Evolutionary conservation across 92 coral and sea anemone genomes (phyloP).

Genomic region (Isaurus tuberculatus): DNA sequence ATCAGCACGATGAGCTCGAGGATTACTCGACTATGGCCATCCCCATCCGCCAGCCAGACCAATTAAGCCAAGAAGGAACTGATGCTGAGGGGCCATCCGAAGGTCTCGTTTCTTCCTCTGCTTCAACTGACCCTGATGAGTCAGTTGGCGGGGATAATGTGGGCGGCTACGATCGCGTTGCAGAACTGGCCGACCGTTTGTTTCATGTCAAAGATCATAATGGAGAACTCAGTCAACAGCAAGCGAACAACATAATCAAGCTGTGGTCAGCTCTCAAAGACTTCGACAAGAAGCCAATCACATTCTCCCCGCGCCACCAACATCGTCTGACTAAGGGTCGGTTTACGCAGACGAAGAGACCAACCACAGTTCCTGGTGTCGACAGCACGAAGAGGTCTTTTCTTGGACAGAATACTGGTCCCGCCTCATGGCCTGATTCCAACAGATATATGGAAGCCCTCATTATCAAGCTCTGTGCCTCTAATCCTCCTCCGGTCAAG

Average conservation of each 20-base stretch:
- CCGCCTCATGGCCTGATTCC: not conserved
- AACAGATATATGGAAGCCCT: not conserved
- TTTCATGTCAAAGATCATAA: not conserved
- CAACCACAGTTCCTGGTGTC: not conserved
- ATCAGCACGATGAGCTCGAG: not conserved
- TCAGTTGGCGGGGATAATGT: not conserved
- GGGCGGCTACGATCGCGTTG: too few relatives aligned
- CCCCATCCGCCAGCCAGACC: not conserved
- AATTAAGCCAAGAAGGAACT: not conserved
- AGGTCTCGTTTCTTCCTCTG: not conserved
- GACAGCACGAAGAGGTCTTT: too few relatives aligned
- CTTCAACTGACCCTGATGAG: too few relatives aligned
- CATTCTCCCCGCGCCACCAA: not conserved
- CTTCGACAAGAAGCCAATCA: too few relatives aligned
- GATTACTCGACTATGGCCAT: not conserved
- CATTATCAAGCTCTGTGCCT: too few relatives aligned
- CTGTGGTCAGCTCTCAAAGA: constrained; percentile 7
- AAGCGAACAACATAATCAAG: not conserved
- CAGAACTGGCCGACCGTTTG: too few relatives aligned
- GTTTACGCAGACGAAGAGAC: too few relatives aligned
- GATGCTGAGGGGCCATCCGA: too few relatives aligned
- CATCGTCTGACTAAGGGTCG: not conserved
- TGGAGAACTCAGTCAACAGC: not conserved
- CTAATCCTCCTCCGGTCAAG: not conserved
- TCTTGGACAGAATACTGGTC: not conserved